Evolutionary conservation across 2,888 invertebrate species (phyloP), one percentile per base, ranked within the genome.

Genomic region (Andrena dorsata): DNA sequence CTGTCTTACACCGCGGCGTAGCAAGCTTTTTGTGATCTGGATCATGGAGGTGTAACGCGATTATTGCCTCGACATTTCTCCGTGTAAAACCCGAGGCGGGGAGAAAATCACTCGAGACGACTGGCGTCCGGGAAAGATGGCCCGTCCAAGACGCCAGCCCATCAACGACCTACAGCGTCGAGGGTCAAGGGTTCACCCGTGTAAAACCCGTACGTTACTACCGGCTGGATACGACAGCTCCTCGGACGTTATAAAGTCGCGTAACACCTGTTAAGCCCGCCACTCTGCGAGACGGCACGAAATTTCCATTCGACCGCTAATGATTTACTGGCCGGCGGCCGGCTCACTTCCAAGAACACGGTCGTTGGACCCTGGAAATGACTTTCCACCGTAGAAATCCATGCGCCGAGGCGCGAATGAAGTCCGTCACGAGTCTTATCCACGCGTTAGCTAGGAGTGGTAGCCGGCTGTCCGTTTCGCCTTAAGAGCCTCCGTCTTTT

Each of bases 201-300:
- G 91, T 92, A 92, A 92, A 91, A 88, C 89, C 87, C 80, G 85
- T 83, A 90, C 90, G 88, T 93, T 92, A 92, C 91, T 91, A 91
- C 92, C 89, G 90, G 73, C 83, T 71, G 82, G 87, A 81, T 86
- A 86, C 82, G 84, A 13, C 72, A 82, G 88, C 68, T 69, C 75
- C 70, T 60, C 64, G 75, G 56, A 77, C 76, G 86, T 88, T 85
- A 85, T 88, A 86, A 88, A 88, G 75, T 88, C 85, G 76, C 78
- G 80, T 83, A 88, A 88, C 88, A 88, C 88, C 88, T 88, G 88
- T 87, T 88, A 88, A 82, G 74, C 58, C 64, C 73, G 53, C 75
- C 49, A 70, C 78, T 65, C 28, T 20, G 61, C 26, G 71, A 47
- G 78, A 73, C 78, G 71, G 86, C 71, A 75, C 79, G 69, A 75